A percentile compares a stretch with the other conserved stretches of the same genome.
phyloP scores from a whole-genome alignment of 2,797 vertebrate species.

The Percopsis omiscomaycus region DNA sequence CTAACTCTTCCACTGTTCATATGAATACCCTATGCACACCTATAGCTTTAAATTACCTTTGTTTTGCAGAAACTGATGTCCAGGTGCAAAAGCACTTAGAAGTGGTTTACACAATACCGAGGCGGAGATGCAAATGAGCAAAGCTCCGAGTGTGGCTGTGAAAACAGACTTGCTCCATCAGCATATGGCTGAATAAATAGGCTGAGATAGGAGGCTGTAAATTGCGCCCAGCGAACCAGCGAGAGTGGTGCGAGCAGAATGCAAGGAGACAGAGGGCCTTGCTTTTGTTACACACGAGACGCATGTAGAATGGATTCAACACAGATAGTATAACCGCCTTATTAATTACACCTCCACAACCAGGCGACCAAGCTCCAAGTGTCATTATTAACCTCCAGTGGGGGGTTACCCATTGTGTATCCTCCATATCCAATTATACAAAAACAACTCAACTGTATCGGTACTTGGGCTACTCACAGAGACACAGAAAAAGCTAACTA shows the following conservation, averaged over 20 bases:
- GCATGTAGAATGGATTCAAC: not conserved
- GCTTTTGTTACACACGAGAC: not conserved
- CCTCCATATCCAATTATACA: not conserved
- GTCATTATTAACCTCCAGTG: not conserved
- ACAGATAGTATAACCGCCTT: not conserved
- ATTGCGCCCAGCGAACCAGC: conserved; percentile 35
- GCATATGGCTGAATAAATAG: conserved; percentile 48
- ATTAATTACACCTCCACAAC: not conserved
- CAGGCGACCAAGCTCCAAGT: not conserved
- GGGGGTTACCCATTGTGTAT: not conserved
- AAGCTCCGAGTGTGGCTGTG: conserved; percentile 24
- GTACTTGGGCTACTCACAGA: too few species aligned
- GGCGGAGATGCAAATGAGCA: conserved; percentile 32
- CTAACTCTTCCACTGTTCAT: not conserved
- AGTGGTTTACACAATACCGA: conserved; percentile 9
- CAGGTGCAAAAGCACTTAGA: conserved; percentile 16
- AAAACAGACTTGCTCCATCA: conserved; percentile 41
- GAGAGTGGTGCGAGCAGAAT: conserved; percentile 19
- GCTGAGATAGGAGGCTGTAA: conserved; percentile 26
- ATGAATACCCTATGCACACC: not conserved
- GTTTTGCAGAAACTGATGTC: conserved; percentile 11
- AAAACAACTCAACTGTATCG: not conserved
- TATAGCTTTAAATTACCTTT: conserved; percentile 30
- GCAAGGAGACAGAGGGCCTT: not conserved
- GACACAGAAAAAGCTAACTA: too few species aligned